Percentiles rank a stretch among this genome's conserved stretches.
phyloP scores from a whole-genome alignment of 2,797 vertebrate species.

The Eidolon dupreanum region DNA sequence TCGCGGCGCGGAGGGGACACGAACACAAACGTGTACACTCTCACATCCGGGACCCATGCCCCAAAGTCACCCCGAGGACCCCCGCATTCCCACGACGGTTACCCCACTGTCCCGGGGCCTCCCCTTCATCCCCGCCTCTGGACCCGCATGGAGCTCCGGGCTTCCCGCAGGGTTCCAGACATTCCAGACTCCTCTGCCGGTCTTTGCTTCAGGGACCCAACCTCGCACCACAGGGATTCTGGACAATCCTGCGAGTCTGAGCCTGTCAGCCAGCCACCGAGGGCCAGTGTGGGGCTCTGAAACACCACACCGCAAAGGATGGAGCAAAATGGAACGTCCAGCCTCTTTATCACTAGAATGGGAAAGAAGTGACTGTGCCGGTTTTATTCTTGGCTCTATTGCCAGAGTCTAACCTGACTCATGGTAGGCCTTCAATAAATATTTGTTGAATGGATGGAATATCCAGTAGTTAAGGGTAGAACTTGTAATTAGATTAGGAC shows the following conservation, averaged over 20 bases:
- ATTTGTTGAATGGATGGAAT: not conserved
- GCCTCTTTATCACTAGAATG: not conserved
- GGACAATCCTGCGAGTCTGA: too few species aligned
- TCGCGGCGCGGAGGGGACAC: not conserved
- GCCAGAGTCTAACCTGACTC: not conserved
- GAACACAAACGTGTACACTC: not conserved
- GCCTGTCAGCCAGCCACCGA: not conserved
- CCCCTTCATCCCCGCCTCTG: not conserved
- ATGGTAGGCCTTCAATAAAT: not conserved
- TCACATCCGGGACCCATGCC: not conserved
- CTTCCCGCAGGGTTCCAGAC: not conserved
- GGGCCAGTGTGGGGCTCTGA: not conserved
- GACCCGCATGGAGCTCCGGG: not conserved
- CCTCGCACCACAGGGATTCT: not conserved
- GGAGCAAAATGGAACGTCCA: not conserved
- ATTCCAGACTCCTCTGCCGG: not conserved
- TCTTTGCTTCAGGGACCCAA: not conserved
- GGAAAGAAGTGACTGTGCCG: not conserved
- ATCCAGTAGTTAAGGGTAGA: not conserved
- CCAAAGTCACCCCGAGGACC: not conserved
- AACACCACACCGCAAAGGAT: not conserved
- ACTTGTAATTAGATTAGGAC: not conserved
- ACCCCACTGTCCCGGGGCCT: not conserved
- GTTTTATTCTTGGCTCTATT: not conserved
- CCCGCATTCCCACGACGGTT: not conserved